phyloP scores from a whole-genome alignment of 2,797 vertebrate genomes.

The Gorsachius magnificus region DNA sequence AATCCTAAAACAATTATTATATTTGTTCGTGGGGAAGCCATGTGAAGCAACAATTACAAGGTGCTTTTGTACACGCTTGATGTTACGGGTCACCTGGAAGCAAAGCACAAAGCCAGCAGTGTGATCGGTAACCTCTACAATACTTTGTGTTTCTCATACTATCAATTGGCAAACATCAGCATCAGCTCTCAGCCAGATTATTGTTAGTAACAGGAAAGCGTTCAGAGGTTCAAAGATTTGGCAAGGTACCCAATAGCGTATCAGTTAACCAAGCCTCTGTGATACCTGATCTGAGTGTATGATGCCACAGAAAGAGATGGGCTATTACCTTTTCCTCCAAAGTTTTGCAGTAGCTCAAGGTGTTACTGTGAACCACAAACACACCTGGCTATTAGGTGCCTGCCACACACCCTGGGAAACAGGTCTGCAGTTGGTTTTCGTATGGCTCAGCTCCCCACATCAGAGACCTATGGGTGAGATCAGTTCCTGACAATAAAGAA shows the following conservation, averaged over 20 bases:
- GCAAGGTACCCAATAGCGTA: neutral
- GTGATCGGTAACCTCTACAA: neutral
- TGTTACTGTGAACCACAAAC: neutral
- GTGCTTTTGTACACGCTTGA: neutral
- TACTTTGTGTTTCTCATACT: neutral
- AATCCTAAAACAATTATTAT: neutral
- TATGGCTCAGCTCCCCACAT: neutral
- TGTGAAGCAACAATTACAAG: neutral
- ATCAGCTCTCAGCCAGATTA: fast-evolving
- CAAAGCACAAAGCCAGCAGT: neutral
- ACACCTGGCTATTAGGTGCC: neutral
- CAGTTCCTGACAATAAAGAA: neutral
- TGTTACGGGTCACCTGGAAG: neutral
- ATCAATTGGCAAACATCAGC: neutral
- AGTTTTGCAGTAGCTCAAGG: neutral
- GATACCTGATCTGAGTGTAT: neutral
- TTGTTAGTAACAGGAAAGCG: neutral
- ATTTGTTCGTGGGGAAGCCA: neutral
- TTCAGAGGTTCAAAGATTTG: neutral
- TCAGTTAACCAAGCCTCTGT: neutral
- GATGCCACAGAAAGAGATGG: neutral
- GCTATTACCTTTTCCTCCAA: neutral
- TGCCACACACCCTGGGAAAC: neutral
- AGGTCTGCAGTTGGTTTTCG: neutral
- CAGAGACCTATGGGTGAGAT: neutral